phyloP scores from a whole-genome alignment of 2,113 vertebrate species.

The Lepisosteus osseus region DNA sequence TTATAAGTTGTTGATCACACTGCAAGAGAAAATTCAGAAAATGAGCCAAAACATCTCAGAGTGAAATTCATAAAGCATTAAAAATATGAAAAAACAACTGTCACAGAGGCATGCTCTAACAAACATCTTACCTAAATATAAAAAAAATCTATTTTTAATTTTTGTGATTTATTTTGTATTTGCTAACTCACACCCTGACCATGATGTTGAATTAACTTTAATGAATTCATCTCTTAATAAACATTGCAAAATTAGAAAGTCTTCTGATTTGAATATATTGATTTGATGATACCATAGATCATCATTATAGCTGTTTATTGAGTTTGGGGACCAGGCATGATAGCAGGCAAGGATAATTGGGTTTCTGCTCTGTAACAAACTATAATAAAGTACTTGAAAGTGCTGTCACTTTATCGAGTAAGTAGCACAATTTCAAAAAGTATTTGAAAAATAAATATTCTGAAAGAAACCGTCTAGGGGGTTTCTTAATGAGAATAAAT shows the following conservation, averaged over 20 bases:
- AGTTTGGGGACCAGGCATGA: slow-evolving; percentile 64
- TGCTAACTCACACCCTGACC: slow-evolving; percentile 18
- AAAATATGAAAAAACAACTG: not conserved
- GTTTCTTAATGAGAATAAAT: slow-evolving; percentile 74
- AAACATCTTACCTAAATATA: slow-evolving; percentile 8
- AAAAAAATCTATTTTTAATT: slow-evolving; percentile 17
- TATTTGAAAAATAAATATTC: slow-evolving; percentile 72
- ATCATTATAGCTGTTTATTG: slow-evolving; percentile 68
- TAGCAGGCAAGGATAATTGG: slow-evolving; percentile 75
- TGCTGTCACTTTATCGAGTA: slow-evolving; percentile 73
- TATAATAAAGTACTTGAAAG: slow-evolving; percentile 81
- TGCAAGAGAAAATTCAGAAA: not conserved
- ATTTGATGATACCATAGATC: slow-evolving; percentile 66
- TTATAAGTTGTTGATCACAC: slow-evolving; percentile 8
- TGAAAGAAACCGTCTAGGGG: slow-evolving; percentile 74
- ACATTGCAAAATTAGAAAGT: slow-evolving; percentile 69
- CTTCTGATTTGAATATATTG: slow-evolving; percentile 72
- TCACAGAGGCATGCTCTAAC: not conserved
- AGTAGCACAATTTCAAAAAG: slow-evolving; percentile 71
- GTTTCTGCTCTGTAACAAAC: slow-evolving; percentile 58
- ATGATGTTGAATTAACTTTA: slow-evolving; percentile 24
- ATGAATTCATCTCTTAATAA: slow-evolving; percentile 55
- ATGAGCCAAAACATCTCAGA: slow-evolving; percentile 5
- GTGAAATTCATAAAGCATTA: slow-evolving; percentile 5
- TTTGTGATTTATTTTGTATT: slow-evolving; percentile 23